Conservation (phyloP, 2,797 vertebrate genomes). For the Lacerta bilineata region DNA sequence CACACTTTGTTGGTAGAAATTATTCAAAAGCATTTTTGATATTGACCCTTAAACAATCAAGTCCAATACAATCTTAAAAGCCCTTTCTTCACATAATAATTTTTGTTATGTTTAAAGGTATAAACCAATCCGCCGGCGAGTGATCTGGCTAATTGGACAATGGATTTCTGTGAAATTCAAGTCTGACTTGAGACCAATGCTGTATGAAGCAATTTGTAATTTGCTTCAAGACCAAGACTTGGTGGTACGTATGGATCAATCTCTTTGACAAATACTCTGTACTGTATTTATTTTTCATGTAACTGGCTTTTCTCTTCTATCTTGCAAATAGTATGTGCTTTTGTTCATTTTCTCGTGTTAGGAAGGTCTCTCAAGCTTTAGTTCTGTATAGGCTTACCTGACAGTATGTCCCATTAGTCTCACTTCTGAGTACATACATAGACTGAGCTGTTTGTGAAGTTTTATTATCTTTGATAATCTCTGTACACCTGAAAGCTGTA, state of each 20-base stretch:
- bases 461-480: not conserved
- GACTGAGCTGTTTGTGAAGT: not conserved
- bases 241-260: conserved; percentile 86
- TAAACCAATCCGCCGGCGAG: conserved; percentile 92
- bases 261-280: conserved; percentile 2
- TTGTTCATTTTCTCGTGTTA: not conserved
- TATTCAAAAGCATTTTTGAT: too few relatives aligned
- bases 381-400: not conserved
- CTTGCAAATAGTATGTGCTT: not conserved
- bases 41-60: conserved; percentile 15
- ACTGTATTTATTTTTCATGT: not conserved
- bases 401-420: not conserved
- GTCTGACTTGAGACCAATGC: conserved; percentile 92
- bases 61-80: not conserved
- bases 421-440: too few relatives aligned
- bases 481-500: not conserved
- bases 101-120: conserved; percentile 82
- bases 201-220: conserved; percentile 92
- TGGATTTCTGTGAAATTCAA: conserved; percentile 99
- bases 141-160: conserved; percentile 97
- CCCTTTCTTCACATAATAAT: not conserved
- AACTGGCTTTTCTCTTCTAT: not conserved
- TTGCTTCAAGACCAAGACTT: conserved; percentile 97
- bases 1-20: not conserved
- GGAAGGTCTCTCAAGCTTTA: not conserved